Evolutionary conservation across 2,113 vertebrate species (phyloP), one percentile per base, ranked within the genome.

Genomic region (Asarcornis scutulata): DNA sequence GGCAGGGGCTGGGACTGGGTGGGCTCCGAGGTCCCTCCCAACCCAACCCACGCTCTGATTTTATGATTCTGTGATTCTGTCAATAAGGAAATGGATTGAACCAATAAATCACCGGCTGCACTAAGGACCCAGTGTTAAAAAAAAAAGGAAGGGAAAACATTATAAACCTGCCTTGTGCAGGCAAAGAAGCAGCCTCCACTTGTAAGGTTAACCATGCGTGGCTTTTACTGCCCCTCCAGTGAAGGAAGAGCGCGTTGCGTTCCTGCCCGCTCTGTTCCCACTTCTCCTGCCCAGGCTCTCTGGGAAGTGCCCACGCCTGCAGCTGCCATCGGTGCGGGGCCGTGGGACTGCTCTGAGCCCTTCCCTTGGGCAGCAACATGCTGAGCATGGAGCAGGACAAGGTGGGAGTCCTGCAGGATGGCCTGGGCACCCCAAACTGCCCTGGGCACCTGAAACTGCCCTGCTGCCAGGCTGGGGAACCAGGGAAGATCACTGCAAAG

Each of bases 41-140:
- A 48, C 46, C 46, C 46, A 22, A 21, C 46, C 46, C 46, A 48
- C 10, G 46, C 46, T 48, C 46, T 48, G 46, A 48, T 22, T 48
- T 48, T 22, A 10, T 48, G 46, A 48, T 48, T 21, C 46, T 21
- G 46, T 21, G 20, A 11, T 48, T 21, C 46, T 48, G 46, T 21
- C 46, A 98, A 98, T 99, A 99, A 99, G 99, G 98, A 95, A 98
- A 99, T 98, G 98, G 98, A 99, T 99, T 98, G 10, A 98, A 98
- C 98, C 98, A 97, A 98, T 99, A 98, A 98, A 98, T 99, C 98
- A 97, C 93, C 96, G 91, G 93, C 98, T 96, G 88, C 66, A 52
- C 78, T 83, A 58, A 81, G 93, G 96, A 98, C 93, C 97, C 93
- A 74, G 97, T 80, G 82, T 96, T 86, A 72, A 95, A 96, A 40